Percentiles rank a stretch among this genome's conserved stretches.
These are phyloP conservation scores for Passer montanus DNA, from an alignment of 2,113 vertebrate genomes.

Conservation along the genomic window DNA sequence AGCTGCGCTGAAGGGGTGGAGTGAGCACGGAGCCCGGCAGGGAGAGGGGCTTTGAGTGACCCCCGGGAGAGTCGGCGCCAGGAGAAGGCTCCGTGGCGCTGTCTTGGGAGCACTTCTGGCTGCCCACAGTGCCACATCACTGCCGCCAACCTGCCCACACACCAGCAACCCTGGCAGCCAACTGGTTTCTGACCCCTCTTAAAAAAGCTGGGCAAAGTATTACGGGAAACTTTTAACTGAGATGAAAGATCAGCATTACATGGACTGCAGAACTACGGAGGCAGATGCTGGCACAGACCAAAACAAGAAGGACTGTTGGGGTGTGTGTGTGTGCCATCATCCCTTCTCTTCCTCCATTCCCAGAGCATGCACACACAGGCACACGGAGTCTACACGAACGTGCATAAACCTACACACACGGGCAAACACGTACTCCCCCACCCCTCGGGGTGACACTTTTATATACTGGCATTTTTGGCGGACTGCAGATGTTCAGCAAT, in stretches of 20 bases:
- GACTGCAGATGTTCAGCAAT: slow-evolving; percentile 31
- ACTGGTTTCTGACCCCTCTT: neutral
- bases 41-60: neutral
- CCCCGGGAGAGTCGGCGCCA: neutral
- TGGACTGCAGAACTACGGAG: neutral
- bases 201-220: neutral
- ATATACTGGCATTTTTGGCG: neutral
- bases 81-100: neutral
- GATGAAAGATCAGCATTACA: neutral
- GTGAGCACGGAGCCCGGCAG: neutral
- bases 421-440: neutral
- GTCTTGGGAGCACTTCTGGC: neutral
- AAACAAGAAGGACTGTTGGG: neutral
- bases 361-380: neutral
- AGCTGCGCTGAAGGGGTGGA: neutral
- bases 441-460: neutral
- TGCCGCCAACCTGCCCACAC: neutral
- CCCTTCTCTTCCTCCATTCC: neutral
- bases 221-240: slow-evolving; percentile 57
- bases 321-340: neutral
- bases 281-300: neutral
- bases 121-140: neutral
- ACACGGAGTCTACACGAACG: neutral
- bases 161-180: neutral
- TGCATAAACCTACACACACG: neutral